Percentiles rank a stretch among this genome's conserved stretches.
Conservation (phyloP, 2,113 vertebrate genomes). For the Indicator maculatus region DNA sequence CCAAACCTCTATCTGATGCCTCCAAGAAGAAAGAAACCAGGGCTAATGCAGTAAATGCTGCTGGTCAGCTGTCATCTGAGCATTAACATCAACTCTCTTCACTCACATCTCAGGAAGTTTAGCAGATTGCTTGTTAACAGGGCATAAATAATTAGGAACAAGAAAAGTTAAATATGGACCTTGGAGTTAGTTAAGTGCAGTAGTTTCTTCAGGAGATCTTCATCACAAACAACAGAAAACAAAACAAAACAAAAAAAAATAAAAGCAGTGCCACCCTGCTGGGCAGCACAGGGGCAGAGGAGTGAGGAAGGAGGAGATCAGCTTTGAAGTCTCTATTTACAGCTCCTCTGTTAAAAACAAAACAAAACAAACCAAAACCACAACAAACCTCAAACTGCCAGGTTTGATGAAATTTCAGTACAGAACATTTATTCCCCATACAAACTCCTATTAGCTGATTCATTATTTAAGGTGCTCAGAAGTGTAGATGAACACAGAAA, state of each 20-base stretch:
- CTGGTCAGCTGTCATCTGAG: neutral
- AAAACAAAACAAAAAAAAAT: no score
- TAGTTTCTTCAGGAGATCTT: neutral
- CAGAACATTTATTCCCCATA: conserved; percentile 36
- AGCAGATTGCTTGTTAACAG: conserved; percentile 6
- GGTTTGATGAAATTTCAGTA: conserved; percentile 55
- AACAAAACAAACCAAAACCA: neutral
- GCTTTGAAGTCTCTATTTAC: conserved; percentile 60
- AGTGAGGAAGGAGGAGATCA: neutral
- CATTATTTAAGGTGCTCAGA: conserved; percentile 67
- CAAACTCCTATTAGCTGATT: conserved; percentile 52
- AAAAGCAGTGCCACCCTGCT: neutral
- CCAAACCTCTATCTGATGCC: neutral
- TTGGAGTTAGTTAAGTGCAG: neutral
- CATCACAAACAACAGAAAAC: no score
- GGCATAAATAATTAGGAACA: neutral
- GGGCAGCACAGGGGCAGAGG: neutral
- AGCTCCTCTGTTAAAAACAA: conserved; percentile 9
- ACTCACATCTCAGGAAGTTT: conserved; percentile 24
- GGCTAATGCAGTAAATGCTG: neutral
- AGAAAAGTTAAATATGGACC: conserved; percentile 16
- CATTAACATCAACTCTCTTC: neutral
- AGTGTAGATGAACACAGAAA: conserved; percentile 34
- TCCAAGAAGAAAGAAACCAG: neutral
- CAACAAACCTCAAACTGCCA: neutral